Conservation (phyloP, 1,140 invertebrate genomes). For the Trichonephila clavata region DNA sequence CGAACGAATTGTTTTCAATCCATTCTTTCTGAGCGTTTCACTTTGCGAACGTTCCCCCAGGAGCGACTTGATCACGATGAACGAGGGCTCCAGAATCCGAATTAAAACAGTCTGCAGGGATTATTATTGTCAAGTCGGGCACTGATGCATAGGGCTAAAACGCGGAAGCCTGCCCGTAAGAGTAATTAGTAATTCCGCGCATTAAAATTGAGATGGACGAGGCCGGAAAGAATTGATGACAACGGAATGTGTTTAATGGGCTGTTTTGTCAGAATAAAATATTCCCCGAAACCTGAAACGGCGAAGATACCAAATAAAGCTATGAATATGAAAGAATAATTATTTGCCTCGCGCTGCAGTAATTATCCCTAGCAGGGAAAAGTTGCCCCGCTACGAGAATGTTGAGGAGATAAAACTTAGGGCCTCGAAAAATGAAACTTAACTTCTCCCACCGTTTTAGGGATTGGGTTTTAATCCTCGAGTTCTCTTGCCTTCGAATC, state of each 20-base stretch:
- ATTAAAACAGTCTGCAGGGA: conserved; percentile 73
- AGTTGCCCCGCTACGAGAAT: neutral
- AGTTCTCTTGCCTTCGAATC: neutral
- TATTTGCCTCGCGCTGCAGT: conserved; percentile 60
- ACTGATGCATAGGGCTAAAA: conserved; percentile 67
- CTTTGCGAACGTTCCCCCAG: conserved; percentile 17
- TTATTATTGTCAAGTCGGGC: conserved; percentile 75
- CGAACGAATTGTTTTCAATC: too few species aligned
- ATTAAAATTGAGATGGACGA: conserved; percentile 76
- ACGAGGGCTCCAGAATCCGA: conserved; percentile 67
- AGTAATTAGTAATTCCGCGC: conserved; percentile 75
- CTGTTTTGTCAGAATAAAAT: conserved; percentile 76
- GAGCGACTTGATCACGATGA: conserved; percentile 54
- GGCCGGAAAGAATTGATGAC: conserved; percentile 69
- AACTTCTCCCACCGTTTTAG: neutral
- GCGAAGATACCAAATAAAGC: conserved; percentile 76
- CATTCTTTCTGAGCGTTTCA: neutral
- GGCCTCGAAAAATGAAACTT: conserved; percentile 54
- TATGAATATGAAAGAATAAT: conserved; percentile 76
- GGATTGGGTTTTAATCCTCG: neutral
- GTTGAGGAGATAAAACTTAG: conserved; percentile 43
- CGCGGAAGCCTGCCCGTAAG: conserved; percentile 63
- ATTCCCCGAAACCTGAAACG: conserved; percentile 73
- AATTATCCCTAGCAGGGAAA: conserved; percentile 44
- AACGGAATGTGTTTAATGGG: conserved; percentile 75